A percentile compares a stretch with the other conserved stretches of the same genome.
phyloP scores from a whole-genome alignment of 2,888 invertebrate species.

The Pachycephus smyrnensis region DNA sequence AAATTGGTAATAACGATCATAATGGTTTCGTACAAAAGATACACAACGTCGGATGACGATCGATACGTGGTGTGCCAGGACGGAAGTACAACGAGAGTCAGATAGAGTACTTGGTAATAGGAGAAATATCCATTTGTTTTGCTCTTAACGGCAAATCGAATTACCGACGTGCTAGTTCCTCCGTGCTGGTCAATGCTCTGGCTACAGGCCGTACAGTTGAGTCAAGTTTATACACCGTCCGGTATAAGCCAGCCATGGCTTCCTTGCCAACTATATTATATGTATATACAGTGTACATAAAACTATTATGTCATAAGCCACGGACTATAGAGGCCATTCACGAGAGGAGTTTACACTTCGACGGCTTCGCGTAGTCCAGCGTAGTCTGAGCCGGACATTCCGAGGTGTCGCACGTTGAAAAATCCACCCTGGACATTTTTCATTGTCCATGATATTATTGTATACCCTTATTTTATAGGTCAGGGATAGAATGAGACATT shows the following conservation, averaged over 20 bases:
- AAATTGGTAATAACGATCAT: not conserved
- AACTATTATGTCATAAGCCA: constrained; percentile 54
- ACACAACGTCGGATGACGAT: not conserved
- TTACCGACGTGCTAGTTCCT: not conserved
- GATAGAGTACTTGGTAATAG: constrained; percentile 27
- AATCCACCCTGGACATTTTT: not conserved
- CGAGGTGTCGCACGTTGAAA: not conserved
- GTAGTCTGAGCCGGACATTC: not conserved
- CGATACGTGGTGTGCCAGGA: not conserved
- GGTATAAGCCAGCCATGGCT: constrained; percentile 3
- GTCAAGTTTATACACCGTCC: not conserved
- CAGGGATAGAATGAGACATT: not conserved
- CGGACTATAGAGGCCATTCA: constrained; percentile 52
- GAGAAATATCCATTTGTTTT: constrained; percentile 27
- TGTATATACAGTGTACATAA: constrained; percentile 29
- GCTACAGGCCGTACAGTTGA: constrained; percentile 2
- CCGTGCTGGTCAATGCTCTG: constrained; percentile 21
- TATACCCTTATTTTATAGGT: not conserved
- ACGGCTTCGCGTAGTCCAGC: constrained; percentile 33
- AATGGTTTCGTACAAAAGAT: not conserved
- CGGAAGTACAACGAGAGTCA: constrained; percentile 24
- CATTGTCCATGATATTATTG: not conserved
- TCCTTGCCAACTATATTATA: not conserved
- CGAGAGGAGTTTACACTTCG: constrained; percentile 42
- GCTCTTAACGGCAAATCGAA: constrained; percentile 17